These are phyloP conservation scores for Hydra vulgaris DNA, from an alignment of 30 jellyfish, hydroid and myxozoan genomes.

Conservation along the genomic window DNA sequence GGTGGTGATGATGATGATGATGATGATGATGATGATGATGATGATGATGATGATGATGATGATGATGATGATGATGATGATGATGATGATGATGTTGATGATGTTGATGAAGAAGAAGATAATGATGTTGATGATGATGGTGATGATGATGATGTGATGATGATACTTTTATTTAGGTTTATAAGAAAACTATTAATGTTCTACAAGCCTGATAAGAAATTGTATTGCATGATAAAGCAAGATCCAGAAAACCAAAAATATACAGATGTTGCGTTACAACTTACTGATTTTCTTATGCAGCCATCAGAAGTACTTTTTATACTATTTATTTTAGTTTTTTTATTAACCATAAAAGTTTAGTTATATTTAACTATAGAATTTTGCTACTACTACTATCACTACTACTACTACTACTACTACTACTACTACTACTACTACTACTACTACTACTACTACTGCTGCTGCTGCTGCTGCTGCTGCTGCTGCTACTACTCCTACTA, in stretches of 20 bases:
- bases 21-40: not conserved
- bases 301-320: constrained; percentile 50
- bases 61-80: not conserved
- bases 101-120: no score
- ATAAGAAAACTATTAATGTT: constrained; percentile 50
- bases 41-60: not conserved
- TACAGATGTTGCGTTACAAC: constrained; percentile 67
- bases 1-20: not conserved
- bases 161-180: constrained; percentile 27
- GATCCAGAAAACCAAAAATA: constrained; percentile 36
- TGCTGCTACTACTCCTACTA: no score
- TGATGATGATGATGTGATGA: not conserved
- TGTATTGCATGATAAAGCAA: constrained; percentile 44
- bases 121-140: no score
- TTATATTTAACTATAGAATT: no score
- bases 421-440: no score
- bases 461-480: no score
- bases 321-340: no score
- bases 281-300: constrained; percentile 66
- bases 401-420: no score
- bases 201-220: constrained; percentile 72
- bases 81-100: not conserved
- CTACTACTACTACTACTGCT: no score
- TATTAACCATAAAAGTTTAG: no score
- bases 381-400: no score